Conservation (phyloP, 2,113 vertebrate species). For the Leucoraja erinaceus region DNA sequence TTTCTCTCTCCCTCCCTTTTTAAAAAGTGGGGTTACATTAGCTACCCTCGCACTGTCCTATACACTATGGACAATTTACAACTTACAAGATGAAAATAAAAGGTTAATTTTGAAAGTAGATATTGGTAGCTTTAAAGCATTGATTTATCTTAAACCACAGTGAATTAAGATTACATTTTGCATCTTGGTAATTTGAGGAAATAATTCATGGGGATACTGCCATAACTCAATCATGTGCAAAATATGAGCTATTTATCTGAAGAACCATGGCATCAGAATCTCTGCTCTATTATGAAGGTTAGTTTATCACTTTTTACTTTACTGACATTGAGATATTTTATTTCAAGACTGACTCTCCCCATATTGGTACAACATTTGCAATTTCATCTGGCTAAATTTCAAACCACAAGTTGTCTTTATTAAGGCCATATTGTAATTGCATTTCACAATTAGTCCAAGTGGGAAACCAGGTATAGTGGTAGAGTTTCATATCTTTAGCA, state of each 20-base stretch:
- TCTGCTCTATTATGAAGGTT: not conserved
- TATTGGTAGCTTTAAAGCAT: not conserved
- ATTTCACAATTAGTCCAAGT: not conserved
- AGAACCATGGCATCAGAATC: not conserved
- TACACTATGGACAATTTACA: no score
- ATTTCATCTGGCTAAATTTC: not conserved
- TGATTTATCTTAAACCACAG: not conserved
- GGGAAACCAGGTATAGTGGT: no score
- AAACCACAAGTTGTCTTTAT: not conserved
- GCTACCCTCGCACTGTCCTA: no score
- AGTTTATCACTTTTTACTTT: no score
- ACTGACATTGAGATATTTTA: not conserved
- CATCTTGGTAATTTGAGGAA: not conserved
- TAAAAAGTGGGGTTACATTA: no score
- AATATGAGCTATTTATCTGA: not conserved
- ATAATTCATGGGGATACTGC: not conserved
- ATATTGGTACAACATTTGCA: not conserved
- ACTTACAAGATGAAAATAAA: not conserved
- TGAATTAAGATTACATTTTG: not conserved
- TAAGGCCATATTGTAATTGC: not conserved
- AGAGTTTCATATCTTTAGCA: no score
- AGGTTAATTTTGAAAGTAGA: not conserved
- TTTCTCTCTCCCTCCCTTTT: no score
- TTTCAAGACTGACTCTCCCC: not conserved
- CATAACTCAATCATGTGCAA: not conserved